Evolutionary conservation across 2,888 invertebrate species (phyloP), one percentile per base, ranked within the genome.

Genomic region (Apantesis nais): DNA sequence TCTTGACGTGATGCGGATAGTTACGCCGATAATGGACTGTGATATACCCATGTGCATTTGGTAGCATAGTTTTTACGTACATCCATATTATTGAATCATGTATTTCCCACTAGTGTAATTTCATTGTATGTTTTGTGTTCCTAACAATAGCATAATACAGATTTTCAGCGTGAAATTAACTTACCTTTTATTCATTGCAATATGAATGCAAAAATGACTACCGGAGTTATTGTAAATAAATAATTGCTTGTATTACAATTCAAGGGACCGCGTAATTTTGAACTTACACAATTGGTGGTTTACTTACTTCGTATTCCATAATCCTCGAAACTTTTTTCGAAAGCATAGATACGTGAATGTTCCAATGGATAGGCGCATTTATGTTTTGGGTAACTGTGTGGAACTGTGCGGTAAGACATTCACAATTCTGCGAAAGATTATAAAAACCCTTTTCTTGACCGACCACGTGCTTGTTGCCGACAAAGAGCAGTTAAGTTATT

Each of bases 391-490:
- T 72, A 67, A 69, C 69, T 67, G 67, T 74, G 63, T 66, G 74
- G 65, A 67, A 69, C 71, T 64, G 67, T 74, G 63, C 64, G 74
- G 66, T 62, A 74, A 73, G 81, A 75, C 77, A 81, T 81, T 86
- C 72, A 74, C 72, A 82, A 83, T 93, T 92, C 93, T 78, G 41
- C 83, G 93, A 92, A 92, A 81, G 79, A 79, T 81, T 70, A 78
- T 22, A 48, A 48, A 86, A 92, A 86, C 90, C 92, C 89, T 90
- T 93, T 91, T 89, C 74, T 81, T 85, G 84, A 83, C 67, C 75
- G 81, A 87, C 88, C 93, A 91, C 93, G 92, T 89, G 93, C 90
- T 85, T 62, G 71, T 62, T 74, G 86, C 91, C 92, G 91, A 91
- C 93, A 93, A 92, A 90, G 82, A 72, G 63, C 82, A 77, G 79